Conservation (phyloP, 2,797 vertebrate species). For the Lindbergichthys nudifrons region DNA sequence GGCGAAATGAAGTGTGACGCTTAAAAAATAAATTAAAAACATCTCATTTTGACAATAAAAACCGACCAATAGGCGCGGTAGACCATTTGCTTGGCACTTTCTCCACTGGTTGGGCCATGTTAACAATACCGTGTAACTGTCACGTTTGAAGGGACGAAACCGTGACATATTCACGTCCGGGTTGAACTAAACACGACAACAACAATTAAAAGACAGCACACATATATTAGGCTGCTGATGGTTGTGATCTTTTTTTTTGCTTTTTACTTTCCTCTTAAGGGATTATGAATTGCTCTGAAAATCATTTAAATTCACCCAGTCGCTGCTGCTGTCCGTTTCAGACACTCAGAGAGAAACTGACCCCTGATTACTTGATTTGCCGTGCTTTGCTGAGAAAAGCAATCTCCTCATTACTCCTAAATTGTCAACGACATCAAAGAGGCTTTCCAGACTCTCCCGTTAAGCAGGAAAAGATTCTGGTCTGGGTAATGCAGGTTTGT, state of each 20-base stretch:
- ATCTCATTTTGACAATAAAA: no score
- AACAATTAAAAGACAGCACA: neutral
- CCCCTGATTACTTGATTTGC: constrained; percentile 63
- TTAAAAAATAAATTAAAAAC: no score
- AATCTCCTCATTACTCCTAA: constrained; percentile 63
- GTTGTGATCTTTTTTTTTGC: constrained; percentile 37
- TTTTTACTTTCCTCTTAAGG: constrained; percentile 38
- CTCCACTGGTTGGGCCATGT: no score
- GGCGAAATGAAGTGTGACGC: no score
- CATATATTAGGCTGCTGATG: neutral
- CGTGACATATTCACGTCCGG: no score
- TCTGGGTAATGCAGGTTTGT: constrained; percentile 20
- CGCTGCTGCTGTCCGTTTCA: constrained; percentile 40
- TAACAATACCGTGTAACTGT: no score
- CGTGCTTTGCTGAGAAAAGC: constrained; percentile 36
- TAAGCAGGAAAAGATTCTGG: constrained; percentile 21
- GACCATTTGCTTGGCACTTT: no score
- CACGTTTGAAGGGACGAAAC: no score
- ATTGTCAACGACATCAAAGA: constrained; percentile 52
- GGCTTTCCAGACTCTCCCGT: constrained; percentile 35
- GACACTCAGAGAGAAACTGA: constrained; percentile 42
- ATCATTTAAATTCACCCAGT: constrained; percentile 52
- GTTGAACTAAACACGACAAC: neutral
- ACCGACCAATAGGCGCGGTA: no score
- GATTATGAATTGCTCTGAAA: constrained; percentile 50